Evolutionary conservation across 1,140 invertebrate species (phyloP), one percentile per base, ranked within the genome.

Genomic region (Drosophila azteca): DNA sequence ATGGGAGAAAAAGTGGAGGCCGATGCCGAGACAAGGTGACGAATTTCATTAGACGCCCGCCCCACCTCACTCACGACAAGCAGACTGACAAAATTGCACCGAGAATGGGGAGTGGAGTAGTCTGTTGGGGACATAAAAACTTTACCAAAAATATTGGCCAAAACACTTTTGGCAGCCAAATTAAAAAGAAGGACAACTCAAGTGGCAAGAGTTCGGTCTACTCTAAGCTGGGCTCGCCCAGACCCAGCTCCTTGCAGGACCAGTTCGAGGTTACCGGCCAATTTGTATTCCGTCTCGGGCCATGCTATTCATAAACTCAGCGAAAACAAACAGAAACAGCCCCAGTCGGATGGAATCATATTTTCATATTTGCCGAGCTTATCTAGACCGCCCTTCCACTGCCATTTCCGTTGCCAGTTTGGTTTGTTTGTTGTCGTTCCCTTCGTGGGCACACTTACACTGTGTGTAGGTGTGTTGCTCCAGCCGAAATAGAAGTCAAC

Each of bases 91-190:
- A 59, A 61, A 52, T 64, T 61, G 41, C 31, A 79, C 54, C 53
- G 51, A 65, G 45, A 62, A 76, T 48, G 58, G 44, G 41, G 20
- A 31, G 17, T 79, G 41, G 20, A 31, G 17, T 79, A 82, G 70
- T 82, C 78, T 82, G 79, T 67, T 78, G 70, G 63, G 66, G 83
- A 68, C 43, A 88, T 87, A 82, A 87, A 87, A 85, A 81, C 41
- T 81, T 85, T 67, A 39, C 43, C 72, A 35, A 71, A 84, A 80
- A 77, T 70, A 77, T 84, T 84, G 65, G 44, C 58, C 77, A 77
- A 76, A 77, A 76, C 60, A 85, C 71, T 80, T 84, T 84, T 29
- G 48, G 48, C 50, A 55, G 11, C 52, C 69, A 87, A 77, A 81
- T 80, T 73, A 85, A 85, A 77, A 80, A 57, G 50, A 50, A 52